phyloP scores from a whole-genome alignment of 2,888 invertebrate genomes.

The Ctenicera cuprea region DNA sequence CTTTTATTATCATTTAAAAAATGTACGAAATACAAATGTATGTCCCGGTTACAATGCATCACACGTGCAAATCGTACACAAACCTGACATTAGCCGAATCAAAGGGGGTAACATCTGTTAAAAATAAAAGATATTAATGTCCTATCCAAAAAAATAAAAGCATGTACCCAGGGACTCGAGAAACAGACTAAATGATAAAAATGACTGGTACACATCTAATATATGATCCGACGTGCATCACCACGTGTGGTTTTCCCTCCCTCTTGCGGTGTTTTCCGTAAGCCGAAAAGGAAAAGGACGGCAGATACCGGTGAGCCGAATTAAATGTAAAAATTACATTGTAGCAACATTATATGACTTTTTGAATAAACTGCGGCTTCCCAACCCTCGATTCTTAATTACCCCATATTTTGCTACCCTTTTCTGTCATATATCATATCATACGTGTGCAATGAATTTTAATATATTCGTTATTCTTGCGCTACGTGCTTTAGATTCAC shows the following conservation, averaged over 20 bases:
- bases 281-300: constrained; percentile 18
- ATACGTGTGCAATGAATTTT: constrained; percentile 58
- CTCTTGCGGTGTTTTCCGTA: constrained; percentile 4
- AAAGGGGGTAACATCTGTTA: constrained; percentile 56
- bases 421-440: constrained; percentile 61
- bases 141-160: constrained; percentile 54
- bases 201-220: constrained; percentile 56
- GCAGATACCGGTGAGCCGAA: constrained; percentile 37
- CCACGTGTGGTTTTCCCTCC: constrained; percentile 32
- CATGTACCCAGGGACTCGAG: constrained; percentile 55
- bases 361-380: constrained; percentile 59
- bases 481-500: constrained; percentile 48
- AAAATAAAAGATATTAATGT: constrained; percentile 58
- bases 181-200: constrained; percentile 58
- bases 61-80: constrained; percentile 42
- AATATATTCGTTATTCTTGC: constrained; percentile 56
- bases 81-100: constrained; percentile 50
- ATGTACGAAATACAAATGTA: no score
- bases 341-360: constrained; percentile 58
- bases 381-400: constrained; percentile 61
- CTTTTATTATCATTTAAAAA: no score
- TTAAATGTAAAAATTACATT: constrained; percentile 54
- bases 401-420: constrained; percentile 61
- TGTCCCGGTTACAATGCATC: constrained; percentile 10
- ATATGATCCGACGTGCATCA: constrained; percentile 45